A percentile compares a stretch with the other conserved stretches of the same genome.
Evolutionary conservation across 2,113 vertebrate species (phyloP).

Genomic region (Rostratula benghalensis): DNA sequence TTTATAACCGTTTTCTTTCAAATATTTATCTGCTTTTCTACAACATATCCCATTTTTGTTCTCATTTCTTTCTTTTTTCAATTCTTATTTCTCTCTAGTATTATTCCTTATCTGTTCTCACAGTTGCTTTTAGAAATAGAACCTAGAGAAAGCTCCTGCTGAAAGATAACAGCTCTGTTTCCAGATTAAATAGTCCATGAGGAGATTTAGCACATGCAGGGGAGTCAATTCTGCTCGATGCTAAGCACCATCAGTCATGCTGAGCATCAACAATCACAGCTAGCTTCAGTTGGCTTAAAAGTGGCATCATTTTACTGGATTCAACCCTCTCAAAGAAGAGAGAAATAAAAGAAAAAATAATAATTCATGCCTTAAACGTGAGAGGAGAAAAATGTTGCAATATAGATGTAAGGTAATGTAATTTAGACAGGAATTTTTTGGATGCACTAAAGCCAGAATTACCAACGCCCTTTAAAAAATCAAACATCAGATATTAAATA

Average conservation of each 20-base stretch:
- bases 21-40: slow-evolving; percentile 2
- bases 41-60: not conserved
- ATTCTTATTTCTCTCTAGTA: slow-evolving; percentile 34
- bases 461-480: not conserved
- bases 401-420: not conserved
- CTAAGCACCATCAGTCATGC: not conserved
- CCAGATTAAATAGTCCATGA: slow-evolving; percentile 25
- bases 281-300: not conserved
- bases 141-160: not conserved
- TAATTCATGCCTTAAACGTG: not conserved
- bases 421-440: not conserved
- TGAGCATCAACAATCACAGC: not conserved
- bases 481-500: not conserved
- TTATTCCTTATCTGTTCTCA: slow-evolving; percentile 16
- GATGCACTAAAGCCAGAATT: not conserved
- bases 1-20: not conserved
- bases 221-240: not conserved
- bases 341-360: not conserved
- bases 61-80: not conserved
- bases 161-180: slow-evolving; percentile 46
- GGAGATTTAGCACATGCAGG: slow-evolving; percentile 15
- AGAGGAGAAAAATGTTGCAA: not conserved
- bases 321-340: not conserved
- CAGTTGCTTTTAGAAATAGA: slow-evolving; percentile 38
- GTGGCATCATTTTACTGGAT: not conserved